Percentiles rank a stretch among this genome's conserved stretches.
These are phyloP conservation scores for Neosilurus hyrtlii DNA, from an alignment of 2,797 vertebrate species.

Conservation along the genomic window DNA sequence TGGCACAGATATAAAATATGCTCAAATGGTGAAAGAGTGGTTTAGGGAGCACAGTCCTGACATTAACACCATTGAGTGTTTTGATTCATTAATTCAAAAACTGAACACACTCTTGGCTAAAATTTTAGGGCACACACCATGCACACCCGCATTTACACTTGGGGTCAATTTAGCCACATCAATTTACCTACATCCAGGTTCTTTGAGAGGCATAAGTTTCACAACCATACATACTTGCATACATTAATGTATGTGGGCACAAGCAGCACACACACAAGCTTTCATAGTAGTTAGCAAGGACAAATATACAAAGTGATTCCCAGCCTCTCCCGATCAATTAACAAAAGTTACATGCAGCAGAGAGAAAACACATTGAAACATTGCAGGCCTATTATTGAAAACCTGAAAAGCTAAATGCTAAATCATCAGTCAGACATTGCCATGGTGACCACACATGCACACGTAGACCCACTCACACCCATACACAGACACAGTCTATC, in stretches of 20 bases:
- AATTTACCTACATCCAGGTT: background rate
- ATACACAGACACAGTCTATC: constrained; percentile 19
- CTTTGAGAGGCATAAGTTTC: background rate
- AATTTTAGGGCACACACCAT: background rate
- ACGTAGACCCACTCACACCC: background rate
- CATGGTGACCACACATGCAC: constrained; percentile 33
- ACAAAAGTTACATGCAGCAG: constrained; percentile 42
- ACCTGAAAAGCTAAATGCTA: constrained; percentile 29
- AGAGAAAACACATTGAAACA: constrained; percentile 40
- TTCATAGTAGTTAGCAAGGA: constrained; percentile 41
- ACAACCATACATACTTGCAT: background rate
- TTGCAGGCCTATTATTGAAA: constrained; percentile 32
- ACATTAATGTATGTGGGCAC: background rate
- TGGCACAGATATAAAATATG: too few relatives aligned
- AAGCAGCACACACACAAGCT: background rate
- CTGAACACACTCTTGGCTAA: background rate
- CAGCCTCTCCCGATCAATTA: constrained; percentile 37
- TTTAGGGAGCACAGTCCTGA: too few relatives aligned
- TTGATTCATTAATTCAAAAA: too few relatives aligned
- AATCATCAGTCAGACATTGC: constrained; percentile 35
- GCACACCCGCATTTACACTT: background rate
- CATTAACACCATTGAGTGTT: too few relatives aligned
- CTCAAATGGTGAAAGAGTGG: too few relatives aligned
- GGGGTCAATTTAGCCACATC: background rate
- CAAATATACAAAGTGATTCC: constrained; percentile 28